Evolutionary conservation across 1,140 invertebrate genomes (phyloP), one percentile per base, ranked within the genome.

Genomic region (Trachymyrmex septentrionalis): DNA sequence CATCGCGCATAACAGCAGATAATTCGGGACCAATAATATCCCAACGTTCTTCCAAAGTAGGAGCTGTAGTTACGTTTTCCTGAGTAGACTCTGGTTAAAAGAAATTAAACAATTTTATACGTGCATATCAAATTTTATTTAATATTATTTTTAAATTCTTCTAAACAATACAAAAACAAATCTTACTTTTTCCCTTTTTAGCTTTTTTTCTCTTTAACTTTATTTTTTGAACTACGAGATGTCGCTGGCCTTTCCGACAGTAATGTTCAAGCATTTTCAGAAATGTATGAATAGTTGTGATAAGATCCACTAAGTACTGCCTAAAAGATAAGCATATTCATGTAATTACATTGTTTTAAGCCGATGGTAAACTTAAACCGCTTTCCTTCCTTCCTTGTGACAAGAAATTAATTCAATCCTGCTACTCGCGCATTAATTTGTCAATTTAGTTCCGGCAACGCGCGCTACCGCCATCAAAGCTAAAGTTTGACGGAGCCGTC

Each of bases 221-320:
- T 34, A 90, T 91, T 92, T 97, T 97, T 89, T 97, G 97, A 55
- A 99, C 97, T 3, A 99, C 96, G 6, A 99, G 95, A 5, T 96
- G 91, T 34, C 96, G 95, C 85, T 97, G 77, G 3, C 55, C 96
- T 90, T 96, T 96, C 63, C 96, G 96, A 84, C 97, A 97, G 94
- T 97, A 98, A 72, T 97, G 95, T 94, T 99, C 98, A 85, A 99
- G 94, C 96, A 99, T 97, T 96, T 98, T 99, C 66, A 99, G 93
- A 94, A 99, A 99, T 85, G 99, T 96, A 95, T 99, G 98, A 38
- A 97, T 97, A 0, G 98, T 98, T 93, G 99, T 97, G 16, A 99
- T 95, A 16, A 99, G 95, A 95, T 99, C 99, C 77, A 97, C 96
- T 66, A 99, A 95, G 94, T 98, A 99, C 1, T 96, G 95, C 91